These are phyloP conservation scores for Amazona vittata DNA, from an alignment of 2,113 vertebrate genomes.

Conservation along the genomic window DNA sequence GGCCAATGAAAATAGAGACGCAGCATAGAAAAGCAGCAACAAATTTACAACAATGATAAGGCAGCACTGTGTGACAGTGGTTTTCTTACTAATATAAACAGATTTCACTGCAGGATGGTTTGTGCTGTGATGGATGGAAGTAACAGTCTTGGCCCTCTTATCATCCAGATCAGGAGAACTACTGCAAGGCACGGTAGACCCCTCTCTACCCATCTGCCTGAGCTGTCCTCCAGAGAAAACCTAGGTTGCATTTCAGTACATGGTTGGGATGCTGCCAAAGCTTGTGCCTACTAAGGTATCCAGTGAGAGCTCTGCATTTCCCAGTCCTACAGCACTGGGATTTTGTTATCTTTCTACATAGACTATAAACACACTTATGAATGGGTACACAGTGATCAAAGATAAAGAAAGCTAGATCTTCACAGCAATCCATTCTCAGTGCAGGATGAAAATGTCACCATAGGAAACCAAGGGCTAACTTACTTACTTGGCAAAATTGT, in stretches of 20 bases:
- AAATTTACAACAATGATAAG: background rate
- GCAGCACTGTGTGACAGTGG: background rate
- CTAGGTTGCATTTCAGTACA: background rate
- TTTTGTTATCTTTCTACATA: background rate
- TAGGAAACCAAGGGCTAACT: background rate
- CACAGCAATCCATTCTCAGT: background rate
- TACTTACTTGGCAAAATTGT: constrained; percentile 98
- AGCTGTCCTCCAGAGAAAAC: background rate
- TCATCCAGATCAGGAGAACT: background rate
- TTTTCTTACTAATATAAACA: background rate
- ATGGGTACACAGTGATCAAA: background rate
- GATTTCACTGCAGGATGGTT: background rate
- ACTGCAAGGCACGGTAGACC: background rate
- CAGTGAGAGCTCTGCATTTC: background rate
- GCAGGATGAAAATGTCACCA: background rate
- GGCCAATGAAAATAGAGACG: background rate
- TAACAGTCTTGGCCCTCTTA: background rate
- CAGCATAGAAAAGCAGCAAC: background rate
- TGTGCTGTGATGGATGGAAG: background rate
- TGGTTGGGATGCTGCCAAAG: background rate
- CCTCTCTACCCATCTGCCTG: background rate
- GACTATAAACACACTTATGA: background rate
- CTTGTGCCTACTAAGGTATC: background rate
- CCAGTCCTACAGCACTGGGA: background rate
- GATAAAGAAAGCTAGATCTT: background rate